A percentile compares a stretch with the other conserved stretches of the same genome.
Evolutionary conservation across 2,888 invertebrate genomes (phyloP).

Genomic region (Pseudococcus longispinus): DNA sequence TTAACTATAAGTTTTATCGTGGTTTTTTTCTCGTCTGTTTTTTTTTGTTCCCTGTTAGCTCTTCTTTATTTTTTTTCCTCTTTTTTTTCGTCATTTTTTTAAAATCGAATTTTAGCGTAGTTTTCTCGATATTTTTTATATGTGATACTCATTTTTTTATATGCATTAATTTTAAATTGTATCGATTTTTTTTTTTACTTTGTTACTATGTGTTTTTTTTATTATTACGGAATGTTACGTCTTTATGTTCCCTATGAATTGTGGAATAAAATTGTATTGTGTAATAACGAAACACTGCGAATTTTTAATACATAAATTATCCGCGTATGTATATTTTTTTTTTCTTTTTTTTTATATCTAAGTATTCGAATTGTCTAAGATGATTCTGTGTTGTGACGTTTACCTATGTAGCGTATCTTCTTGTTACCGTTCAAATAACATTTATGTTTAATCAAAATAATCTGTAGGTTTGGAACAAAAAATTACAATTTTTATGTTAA

Average conservation of each 20-base stretch:
- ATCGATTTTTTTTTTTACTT: slow-evolving; percentile 33
- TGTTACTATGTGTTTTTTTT: slow-evolving; percentile 30
- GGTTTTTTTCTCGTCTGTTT: slow-evolving; percentile 21
- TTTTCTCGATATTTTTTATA: slow-evolving; percentile 32
- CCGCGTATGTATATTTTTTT: neutral
- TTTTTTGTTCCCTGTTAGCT: slow-evolving; percentile 15
- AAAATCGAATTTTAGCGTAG: slow-evolving; percentile 9
- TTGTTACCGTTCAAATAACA: slow-evolving; percentile 21
- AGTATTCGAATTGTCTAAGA: neutral
- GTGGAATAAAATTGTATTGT: neutral
- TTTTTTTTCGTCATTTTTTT: slow-evolving; percentile 3
- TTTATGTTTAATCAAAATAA: slow-evolving; percentile 26
- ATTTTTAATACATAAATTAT: neutral
- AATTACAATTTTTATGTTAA: neutral
- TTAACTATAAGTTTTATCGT: neutral
- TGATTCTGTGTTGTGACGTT: neutral
- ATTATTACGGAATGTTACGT: neutral
- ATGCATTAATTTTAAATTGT: slow-evolving; percentile 20
- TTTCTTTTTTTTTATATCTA: neutral
- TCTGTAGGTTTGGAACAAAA: neutral
- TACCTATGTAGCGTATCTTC: slow-evolving; percentile 15
- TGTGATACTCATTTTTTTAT: slow-evolving; percentile 45
- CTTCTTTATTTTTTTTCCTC: neutral
- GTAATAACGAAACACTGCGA: neutral
- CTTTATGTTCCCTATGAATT: neutral